These are phyloP conservation scores for Hydrozoanthus tunicans DNA, from an alignment of 64 coral and sea anemone genomes.

Conservation along the genomic window DNA sequence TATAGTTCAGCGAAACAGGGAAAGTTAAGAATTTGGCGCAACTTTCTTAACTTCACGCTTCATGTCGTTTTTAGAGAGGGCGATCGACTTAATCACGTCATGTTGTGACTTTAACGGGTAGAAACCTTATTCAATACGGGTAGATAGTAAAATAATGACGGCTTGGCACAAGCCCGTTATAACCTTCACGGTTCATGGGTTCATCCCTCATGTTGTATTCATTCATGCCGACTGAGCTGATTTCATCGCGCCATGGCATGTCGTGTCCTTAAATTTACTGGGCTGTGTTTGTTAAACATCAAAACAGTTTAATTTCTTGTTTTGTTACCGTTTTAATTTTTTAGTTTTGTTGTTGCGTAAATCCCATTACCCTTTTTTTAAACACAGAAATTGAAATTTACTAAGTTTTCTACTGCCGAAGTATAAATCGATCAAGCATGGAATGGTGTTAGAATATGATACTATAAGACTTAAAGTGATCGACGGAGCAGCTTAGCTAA, in stretches of 20 bases:
- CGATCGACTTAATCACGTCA: too few relatives aligned
- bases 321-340: not conserved
- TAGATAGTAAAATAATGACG: too few relatives aligned
- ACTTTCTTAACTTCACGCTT: too few relatives aligned
- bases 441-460: not conserved
- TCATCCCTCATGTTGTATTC: not conserved
- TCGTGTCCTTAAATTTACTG: not conserved
- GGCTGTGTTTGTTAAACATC: not conserved
- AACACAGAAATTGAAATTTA: not conserved
- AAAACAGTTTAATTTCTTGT: not conserved
- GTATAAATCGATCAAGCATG: not conserved
- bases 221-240: not conserved
- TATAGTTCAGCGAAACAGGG: too few relatives aligned
- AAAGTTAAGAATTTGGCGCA: too few relatives aligned
- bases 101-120: too few relatives aligned
- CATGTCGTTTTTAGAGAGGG: too few relatives aligned
- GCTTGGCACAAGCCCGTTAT: too few relatives aligned
- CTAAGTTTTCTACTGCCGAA: not conserved
- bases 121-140: too few relatives aligned
- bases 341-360: not conserved
- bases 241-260: not conserved
- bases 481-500: not conserved
- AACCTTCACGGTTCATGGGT: too few relatives aligned
- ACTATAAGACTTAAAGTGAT: not conserved
- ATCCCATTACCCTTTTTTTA: not conserved